phyloP scores from a whole-genome alignment of 2,888 invertebrate species.

The Rhogogaster chlorosoma region DNA sequence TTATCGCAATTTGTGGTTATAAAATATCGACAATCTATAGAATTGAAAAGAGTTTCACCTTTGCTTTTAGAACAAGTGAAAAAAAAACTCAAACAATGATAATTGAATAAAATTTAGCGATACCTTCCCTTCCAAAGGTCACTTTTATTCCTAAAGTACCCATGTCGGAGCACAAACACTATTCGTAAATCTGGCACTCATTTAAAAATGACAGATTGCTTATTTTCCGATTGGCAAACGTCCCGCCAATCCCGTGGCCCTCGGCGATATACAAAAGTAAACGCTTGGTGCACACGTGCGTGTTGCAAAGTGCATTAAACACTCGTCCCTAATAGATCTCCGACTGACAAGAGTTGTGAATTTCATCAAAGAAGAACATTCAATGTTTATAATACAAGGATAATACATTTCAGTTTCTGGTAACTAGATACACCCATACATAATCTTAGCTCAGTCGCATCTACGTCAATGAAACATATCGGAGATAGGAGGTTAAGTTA shows the following conservation, averaged over 20 bases:
- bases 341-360: neutral
- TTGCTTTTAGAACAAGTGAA: neutral
- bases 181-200: neutral
- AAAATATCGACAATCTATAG: neutral
- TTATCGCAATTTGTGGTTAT: neutral
- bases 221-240: constrained; percentile 15
- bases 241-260: neutral
- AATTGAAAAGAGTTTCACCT: neutral
- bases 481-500: neutral
- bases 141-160: neutral
- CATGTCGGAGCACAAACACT: neutral
- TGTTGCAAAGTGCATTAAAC: neutral
- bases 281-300: constrained; percentile 12
- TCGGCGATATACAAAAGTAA: neutral
- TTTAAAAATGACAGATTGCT: constrained; percentile 2
- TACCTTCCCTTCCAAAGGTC: neutral
- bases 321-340: neutral
- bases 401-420: neutral
- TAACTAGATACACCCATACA: neutral
- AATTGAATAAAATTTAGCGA: neutral
- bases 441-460: neutral
- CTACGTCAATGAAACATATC: neutral
- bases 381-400: neutral
- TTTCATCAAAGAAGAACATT: neutral
- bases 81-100: neutral